A percentile compares a stretch with the other conserved stretches of the same genome.
phyloP scores from a whole-genome alignment of 2,888 invertebrate species.

The Stratiomys singularior region DNA sequence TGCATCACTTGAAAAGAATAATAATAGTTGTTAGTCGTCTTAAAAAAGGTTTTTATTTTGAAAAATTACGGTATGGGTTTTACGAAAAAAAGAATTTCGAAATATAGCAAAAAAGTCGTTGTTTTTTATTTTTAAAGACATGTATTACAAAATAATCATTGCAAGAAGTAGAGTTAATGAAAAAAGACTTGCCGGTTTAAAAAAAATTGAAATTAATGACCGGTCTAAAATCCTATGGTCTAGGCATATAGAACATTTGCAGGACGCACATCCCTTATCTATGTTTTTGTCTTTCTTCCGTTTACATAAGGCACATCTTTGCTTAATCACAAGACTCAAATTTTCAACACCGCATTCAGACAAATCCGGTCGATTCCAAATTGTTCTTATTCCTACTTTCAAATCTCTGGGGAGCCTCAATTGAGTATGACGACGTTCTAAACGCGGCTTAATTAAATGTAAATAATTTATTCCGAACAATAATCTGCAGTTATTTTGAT shows the following conservation, averaged over 20 bases:
- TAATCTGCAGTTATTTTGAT: too few species aligned
- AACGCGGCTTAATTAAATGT: too few species aligned
- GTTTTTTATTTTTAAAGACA: background rate
- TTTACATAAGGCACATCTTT: background rate
- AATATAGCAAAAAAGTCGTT: background rate
- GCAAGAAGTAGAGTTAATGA: constrained; percentile 13
- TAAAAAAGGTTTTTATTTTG: constrained; percentile 13
- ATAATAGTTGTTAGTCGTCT: background rate
- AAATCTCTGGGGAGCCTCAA: constrained; percentile 8
- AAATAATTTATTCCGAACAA: too few species aligned
- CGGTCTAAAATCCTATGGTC: background rate
- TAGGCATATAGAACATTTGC: background rate
- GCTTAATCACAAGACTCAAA: constrained; percentile 13
- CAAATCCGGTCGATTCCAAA: background rate
- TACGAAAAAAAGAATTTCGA: constrained; percentile 17
- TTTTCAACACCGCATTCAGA: background rate
- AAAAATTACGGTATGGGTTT: constrained; percentile 9
- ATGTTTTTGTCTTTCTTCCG: constrained; percentile 10
- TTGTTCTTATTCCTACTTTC: too few species aligned
- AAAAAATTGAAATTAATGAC: constrained; percentile 6
- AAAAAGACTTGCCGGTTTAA: constrained; percentile 3
- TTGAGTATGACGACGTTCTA: constrained; percentile 4
- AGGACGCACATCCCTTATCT: constrained; percentile 12
- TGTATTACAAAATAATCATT: constrained; percentile 6
- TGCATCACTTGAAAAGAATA: too few species aligned